Percentiles rank a stretch among this genome's conserved stretches.
Conservation (phyloP, 2,797 vertebrate genomes). For the Catharus ustulatus region DNA sequence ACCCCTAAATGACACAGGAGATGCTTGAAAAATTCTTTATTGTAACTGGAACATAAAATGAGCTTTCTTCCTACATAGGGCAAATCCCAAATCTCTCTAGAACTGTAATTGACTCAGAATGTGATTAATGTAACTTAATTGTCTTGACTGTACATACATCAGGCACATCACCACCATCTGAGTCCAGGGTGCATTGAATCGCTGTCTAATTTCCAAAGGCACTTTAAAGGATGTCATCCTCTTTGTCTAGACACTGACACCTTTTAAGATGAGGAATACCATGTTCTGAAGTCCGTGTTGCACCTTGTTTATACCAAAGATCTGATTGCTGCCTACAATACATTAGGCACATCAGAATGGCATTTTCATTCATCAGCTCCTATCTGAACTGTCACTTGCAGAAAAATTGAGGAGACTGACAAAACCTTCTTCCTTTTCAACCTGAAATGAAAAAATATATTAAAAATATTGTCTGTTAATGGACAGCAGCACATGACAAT, state of each 20-base stretch:
- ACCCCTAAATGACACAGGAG: slow-evolving; percentile 13
- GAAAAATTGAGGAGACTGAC: slow-evolving; percentile 42
- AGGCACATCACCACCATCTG: slow-evolving; percentile 66
- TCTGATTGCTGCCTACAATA: slow-evolving; percentile 35
- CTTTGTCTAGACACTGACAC: slow-evolving; percentile 65
- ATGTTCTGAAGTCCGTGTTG: neutral
- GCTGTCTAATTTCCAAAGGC: slow-evolving; percentile 66
- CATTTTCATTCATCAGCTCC: slow-evolving; percentile 56
- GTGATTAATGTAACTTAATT: slow-evolving; percentile 76
- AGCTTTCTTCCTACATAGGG: slow-evolving; percentile 55
- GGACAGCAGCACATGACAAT: neutral
- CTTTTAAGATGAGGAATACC: slow-evolving; percentile 59
- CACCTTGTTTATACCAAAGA: slow-evolving; percentile 52
- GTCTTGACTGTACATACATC: slow-evolving; percentile 72
- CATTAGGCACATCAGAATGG: slow-evolving; percentile 27
- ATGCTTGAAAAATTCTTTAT: slow-evolving; percentile 55
- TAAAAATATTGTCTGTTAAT: slow-evolving; percentile 30
- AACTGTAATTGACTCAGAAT: slow-evolving; percentile 71
- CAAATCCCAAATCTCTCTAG: slow-evolving; percentile 63
- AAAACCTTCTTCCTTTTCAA: slow-evolving; percentile 41
- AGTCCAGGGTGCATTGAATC: slow-evolving; percentile 52
- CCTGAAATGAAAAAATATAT: slow-evolving; percentile 48
- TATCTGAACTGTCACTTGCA: slow-evolving; percentile 52
- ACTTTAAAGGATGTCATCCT: slow-evolving; percentile 60
- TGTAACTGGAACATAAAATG: slow-evolving; percentile 54